phyloP scores from a whole-genome alignment of 2,888 invertebrate species.

The Chouioia cunea region DNA sequence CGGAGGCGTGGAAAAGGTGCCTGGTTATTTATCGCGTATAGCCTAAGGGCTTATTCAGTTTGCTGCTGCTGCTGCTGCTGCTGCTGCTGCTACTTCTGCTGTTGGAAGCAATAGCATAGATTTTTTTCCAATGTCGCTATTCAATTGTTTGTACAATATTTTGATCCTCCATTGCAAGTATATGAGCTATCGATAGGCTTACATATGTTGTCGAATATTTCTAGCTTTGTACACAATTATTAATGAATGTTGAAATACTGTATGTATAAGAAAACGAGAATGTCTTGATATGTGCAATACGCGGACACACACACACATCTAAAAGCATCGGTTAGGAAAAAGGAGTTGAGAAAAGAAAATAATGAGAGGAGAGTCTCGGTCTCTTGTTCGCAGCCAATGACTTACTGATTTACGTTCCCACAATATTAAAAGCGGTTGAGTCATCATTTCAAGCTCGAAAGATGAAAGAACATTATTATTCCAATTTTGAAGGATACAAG shows the following conservation, averaged over 20 bases:
- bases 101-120: too few relatives aligned
- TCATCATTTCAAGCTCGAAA: conserved; percentile 66
- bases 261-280: conserved; percentile 18
- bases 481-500: conserved; percentile 65
- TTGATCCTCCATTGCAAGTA: too few relatives aligned
- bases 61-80: conserved; percentile 29
- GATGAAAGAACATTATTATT: conserved; percentile 67
- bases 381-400: conserved; percentile 50
- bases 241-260: not conserved
- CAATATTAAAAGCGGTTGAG: conserved; percentile 67
- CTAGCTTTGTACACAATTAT: too few relatives aligned
- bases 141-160: too few relatives aligned
- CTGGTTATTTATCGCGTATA: conserved; percentile 67
- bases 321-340: too few relatives aligned
- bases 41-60: conserved; percentile 56
- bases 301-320: conserved; percentile 49
- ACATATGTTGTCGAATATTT: too few relatives aligned
- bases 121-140: too few relatives aligned
- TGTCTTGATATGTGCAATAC: conserved; percentile 21
- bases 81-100: conserved; percentile 17
- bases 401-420: conserved; percentile 64
- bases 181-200: too few relatives aligned
- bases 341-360: too few relatives aligned
- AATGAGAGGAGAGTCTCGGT: conserved; percentile 31
- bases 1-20: conserved; percentile 68